Percentiles rank a stretch among this genome's conserved stretches.
These are phyloP conservation scores for Anarhynchus alexandrinus DNA, from an alignment of 2,113 vertebrate species.

Conservation along the genomic window DNA sequence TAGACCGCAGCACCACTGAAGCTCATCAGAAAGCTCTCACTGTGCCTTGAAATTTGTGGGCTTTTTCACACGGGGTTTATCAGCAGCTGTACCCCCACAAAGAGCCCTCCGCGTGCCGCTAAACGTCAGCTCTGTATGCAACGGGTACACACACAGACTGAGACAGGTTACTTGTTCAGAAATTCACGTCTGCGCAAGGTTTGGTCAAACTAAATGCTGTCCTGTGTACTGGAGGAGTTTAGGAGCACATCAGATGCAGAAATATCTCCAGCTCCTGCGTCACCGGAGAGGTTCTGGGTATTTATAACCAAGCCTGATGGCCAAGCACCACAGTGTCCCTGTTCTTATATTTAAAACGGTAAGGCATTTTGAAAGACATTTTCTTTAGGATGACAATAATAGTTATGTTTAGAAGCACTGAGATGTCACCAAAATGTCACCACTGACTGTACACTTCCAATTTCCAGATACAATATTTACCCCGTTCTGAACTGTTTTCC, in stretches of 20 bases:
- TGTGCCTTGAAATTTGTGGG: neutral
- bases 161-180: fast-evolving
- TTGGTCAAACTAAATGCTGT: neutral
- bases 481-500: neutral
- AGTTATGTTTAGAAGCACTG: neutral
- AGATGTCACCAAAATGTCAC: neutral
- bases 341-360: neutral
- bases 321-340: neutral
- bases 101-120: neutral
- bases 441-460: neutral
- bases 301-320: neutral
- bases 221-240: neutral
- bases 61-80: neutral
- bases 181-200: neutral
- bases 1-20: neutral
- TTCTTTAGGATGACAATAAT: neutral
- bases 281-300: neutral
- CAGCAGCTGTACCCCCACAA: neutral
- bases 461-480: neutral
- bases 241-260: neutral
- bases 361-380: neutral
- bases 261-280: neutral
- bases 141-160: fast-evolving
- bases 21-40: neutral
- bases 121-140: fast-evolving